Base-by-base conservation (phyloP, 2,888 invertebrate genomes). In the Hirtodrosophila cameraria region DNA sequence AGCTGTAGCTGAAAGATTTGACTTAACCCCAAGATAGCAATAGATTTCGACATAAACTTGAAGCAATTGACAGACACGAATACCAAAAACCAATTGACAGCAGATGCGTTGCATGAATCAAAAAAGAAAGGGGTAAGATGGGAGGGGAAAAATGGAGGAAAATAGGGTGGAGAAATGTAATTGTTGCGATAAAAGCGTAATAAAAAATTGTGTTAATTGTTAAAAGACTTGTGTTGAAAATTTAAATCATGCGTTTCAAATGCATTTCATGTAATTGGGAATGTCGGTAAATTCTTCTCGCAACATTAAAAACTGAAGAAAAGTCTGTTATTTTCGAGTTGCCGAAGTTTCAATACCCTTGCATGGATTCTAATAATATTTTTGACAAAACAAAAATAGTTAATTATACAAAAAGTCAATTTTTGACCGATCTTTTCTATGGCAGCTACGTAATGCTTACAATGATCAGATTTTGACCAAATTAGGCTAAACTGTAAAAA, bases 181-280 rank as follows among this genome's bases (percentile, higher is more conserved):
- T 74, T 66, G 62, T 65, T 48, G 63, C 58, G 68, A 80, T 80
- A 85, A 85, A 80, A 85, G 41, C 39, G 45, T 42, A 42, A 68
- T 82, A 71, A 70, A 75, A 64, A 79, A 79, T 78, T 78, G 85
- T 79, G 79, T 79, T 79, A 79, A 84, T 84, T 81, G 78, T 48
- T 25, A 43, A 53, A 60, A 59, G 53, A 43, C 64, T 61, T 54
- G 58, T 25, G 13, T 31, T 27, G 9, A 46, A 76, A 63, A 55
- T 55, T 42, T 18, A 39, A 45, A 53, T 48, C 57, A 58, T 8
- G 15, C 39, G 53, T 35, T n/a, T 6, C 31, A 38, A 55, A 41
- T 46, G 54, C 36, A 20, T 15, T 18, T n/a, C 9, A 35, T 25
- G 18, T 28, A 27, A 31, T 49, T 41, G 25, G 31, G 18, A 12